Conservation (phyloP, 2,113 vertebrate genomes). For the Rattus norvegicus region GRCr8 NC_086020.1:242432501-242433000, state of each 20-base stretch:
- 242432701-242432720: neutral
- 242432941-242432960: neutral
- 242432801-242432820: slow-evolving; percentile 8
- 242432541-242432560: neutral
- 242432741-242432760: neutral
- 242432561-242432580: neutral
- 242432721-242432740: neutral
- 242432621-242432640: neutral
- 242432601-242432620: neutral
- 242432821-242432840: neutral
- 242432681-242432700: neutral
- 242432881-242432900: neutral
- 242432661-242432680: neutral
- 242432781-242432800: neutral
- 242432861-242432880: neutral
- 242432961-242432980: neutral
- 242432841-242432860: neutral
- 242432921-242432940: neutral
- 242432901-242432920: neutral
- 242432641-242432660: neutral
- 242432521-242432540: rapidly evolving
- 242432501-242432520: neutral
- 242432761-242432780: neutral
- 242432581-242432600: neutral
- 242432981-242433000: neutral